Evolutionary conservation across 2,888 invertebrate genomes (phyloP), one percentile per base, ranked within the genome.

Genomic region (Andrena flavipes): DNA sequence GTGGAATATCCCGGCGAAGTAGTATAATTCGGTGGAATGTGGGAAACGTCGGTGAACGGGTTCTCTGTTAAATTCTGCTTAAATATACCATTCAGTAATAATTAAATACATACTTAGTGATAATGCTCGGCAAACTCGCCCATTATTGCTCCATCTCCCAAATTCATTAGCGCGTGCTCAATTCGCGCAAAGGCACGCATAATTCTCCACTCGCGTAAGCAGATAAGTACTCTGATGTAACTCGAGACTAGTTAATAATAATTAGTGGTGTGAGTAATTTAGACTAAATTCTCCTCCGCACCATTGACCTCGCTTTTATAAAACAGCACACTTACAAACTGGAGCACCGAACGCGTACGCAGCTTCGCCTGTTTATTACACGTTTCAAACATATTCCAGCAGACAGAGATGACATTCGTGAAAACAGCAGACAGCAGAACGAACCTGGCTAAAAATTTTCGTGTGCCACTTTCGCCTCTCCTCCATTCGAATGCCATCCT

Each of bases 401-500:
- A 26, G 20, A 8, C 0, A 20, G n/a, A 7, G 20, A 20, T 33
- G 2, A 10, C 16, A 20, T 10, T 10, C 63, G 16, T 2, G 20
- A 7, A 23, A 13, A 29, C 0, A 60, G 51, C 30, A 20, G 54
- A 13, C 7, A 13, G 3, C 8, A 6, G 33, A 20, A 51, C 5
- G 56, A n/a, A 10, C 3, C 13, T 23, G 23, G 13, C 8, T 42
- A 20, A 23, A 51, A 76, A 54, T 63, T 30, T 75, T 76, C 54
- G 29, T 71, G 51, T 63, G 62, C 71, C 62, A 54, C 16, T 16
- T 33, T 70, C 33, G 20, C 16, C 51, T 42, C 10, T 23, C 23
- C 30, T 42, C 20, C 33, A 16, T 30, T 63, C 76, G 56, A 76
- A 54, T 54, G 33, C 33, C 59, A 48, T 60, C 59, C 65, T 59